Base-by-base conservation (phyloP, 2,113 vertebrate genomes). In the Paraplagusia blochii region DNA sequence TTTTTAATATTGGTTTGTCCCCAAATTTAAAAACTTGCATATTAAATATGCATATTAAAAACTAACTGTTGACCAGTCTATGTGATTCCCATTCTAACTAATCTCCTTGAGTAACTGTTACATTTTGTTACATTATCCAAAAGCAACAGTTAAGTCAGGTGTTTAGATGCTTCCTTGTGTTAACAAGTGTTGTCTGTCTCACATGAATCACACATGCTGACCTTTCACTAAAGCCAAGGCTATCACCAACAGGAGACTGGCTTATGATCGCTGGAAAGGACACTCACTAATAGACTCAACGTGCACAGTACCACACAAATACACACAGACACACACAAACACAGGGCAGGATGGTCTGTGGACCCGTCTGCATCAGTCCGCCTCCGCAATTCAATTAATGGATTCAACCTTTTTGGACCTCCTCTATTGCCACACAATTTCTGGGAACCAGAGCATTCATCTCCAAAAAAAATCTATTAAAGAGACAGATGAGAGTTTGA, bases 391-490 rank as follows among this genome's bases (percentile, higher is more conserved):
- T 81, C 77, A 91, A 92, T 91, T 79, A 88, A 90, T 92, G 88
- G 83, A 85, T 91, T 92, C 89, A 87, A 83, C 80, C 67, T 58
- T 81, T 79, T 48, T 50, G 50, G 87, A 86, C 56, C 61, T 83
- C 57, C 83, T 78, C 84, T 62, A 63, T 78, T 49, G 61, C 85
- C 79, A 82, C 79, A 90, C 66, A 50, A 48, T 77, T 74, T 44
- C 43, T 65, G 58, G 22, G 65, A 70, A 79, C 53, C 4, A 13
- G 67, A 58, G 63, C 84, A 88, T 88, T 82, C 87, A 87, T 88
- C 90, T 91, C 69, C 76, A 77, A 74, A 84, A 7, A 87, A 90
- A 93, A 93, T 90, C 88, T 88, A 92, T 90, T 92, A 93, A 82
- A 90, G 84, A 81, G 74, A 83, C 53, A 29, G 64, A 80, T 75